Base-by-base conservation (phyloP, 1,140 invertebrate species). In the Sycophila sp. region DNA sequence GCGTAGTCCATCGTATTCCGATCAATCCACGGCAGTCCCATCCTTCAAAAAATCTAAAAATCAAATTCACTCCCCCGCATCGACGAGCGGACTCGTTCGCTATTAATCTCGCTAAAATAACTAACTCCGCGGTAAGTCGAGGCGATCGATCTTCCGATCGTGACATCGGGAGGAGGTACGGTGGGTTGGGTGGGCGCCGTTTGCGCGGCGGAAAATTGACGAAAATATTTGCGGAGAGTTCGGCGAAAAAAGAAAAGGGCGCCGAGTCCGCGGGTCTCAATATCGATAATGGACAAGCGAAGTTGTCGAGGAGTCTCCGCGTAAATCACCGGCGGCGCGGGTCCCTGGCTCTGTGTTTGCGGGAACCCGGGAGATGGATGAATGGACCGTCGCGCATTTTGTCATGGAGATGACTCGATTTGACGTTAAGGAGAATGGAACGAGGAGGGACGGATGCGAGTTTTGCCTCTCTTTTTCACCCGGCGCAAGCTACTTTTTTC, bases 181-280 rank as follows among this genome's bases (percentile, higher is more conserved):
- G 38, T 40, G 38, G 3, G n/a, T 40, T 10, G 38, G 38, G 38
- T 40, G 38, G 3, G n/a, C n/a, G 38, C 11, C n/a, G 38, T 10
- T 15, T 40, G 38, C n/a, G 11, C 38, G 11, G 3, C 11, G 2
- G 53, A 10, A 32, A 17, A 38, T 58, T 7, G 55, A 17, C 4
- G 55, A 58, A 38, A 58, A 58, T 58, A 58, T 58, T 58, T 58
- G 55, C 55, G 17, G 55, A 58, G 24, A 38, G 49, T 30, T 53
- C 49, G 49, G 0, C 13, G 22, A 51, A 10, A 22, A 26, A 28
- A 26, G 51, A 56, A 24, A 8, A 34, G 22, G 10, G 49, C 1
- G 8, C 19, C 13, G 13, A 32, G 7, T 28, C 2, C 24, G n/a
- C n/a, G n/a, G n/a, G 17, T 55, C 51, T 28, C 51, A 28, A 55